Percentiles rank a stretch among this genome's conserved stretches.
phyloP scores from a whole-genome alignment of 2,113 vertebrate species.

The Tor tambroides region DNA sequence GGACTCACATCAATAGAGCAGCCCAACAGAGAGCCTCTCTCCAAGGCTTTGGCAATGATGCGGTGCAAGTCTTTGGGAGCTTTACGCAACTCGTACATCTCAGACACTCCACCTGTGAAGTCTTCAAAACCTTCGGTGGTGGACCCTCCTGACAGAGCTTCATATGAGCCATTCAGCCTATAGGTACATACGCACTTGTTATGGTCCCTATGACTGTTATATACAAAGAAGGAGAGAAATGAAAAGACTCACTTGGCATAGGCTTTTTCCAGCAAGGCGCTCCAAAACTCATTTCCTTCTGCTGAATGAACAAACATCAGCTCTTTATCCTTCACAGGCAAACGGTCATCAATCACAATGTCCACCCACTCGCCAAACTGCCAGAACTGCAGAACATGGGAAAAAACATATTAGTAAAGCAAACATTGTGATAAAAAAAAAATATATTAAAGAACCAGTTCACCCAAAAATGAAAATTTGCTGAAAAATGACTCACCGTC shows the following conservation, averaged over 20 bases:
- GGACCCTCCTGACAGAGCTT: constrained; percentile 85
- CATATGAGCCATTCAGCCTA: constrained; percentile 86
- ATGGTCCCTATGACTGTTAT: not conserved
- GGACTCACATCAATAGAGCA: constrained; percentile 63
- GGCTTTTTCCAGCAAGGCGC: constrained; percentile 84
- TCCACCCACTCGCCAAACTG: constrained; percentile 86
- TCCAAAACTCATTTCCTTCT: constrained; percentile 81
- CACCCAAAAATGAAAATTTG: too few species aligned
- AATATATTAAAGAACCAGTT: too few species aligned
- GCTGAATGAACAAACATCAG: constrained; percentile 83
- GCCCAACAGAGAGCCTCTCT: constrained; percentile 86
- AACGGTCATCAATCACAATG: constrained; percentile 82
- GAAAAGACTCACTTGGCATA: constrained; percentile 69
- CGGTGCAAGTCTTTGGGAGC: constrained; percentile 77
- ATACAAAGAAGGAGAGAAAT: not conserved
- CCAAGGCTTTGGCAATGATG: constrained; percentile 83
- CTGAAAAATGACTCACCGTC: too few species aligned
- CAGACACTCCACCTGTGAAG: constrained; percentile 85
- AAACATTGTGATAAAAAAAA: not conserved
- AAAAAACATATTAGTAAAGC: not conserved
- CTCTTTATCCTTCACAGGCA: constrained; percentile 80
- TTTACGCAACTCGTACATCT: constrained; percentile 81
- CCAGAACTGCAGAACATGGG: constrained; percentile 76
- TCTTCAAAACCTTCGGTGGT: constrained; percentile 90
- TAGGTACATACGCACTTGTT: not conserved